Evolutionary conservation across 2,113 vertebrate genomes (phyloP), one percentile per base, ranked within the genome.

Genomic region (Porphyrio hochstetteri): DNA sequence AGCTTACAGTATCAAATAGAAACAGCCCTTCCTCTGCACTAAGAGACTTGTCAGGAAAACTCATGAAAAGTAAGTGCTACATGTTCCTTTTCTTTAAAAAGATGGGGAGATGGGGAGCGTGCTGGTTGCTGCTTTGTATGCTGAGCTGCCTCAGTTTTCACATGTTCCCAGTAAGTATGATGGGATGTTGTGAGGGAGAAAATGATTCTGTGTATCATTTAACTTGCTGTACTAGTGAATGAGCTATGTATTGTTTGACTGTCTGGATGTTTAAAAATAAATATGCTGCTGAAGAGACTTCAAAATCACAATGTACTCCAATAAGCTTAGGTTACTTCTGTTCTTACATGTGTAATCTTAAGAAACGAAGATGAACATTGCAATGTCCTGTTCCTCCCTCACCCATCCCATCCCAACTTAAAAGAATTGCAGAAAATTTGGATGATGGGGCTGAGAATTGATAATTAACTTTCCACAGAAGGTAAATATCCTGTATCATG

Each of bases 51-150:
- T 99, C 99, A 17, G 98, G 98, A 96, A 99, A 98, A 92, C 98
- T 99, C 87, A 99, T 99, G 99, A 99, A 99, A 98, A 99, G 99
- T 99, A 98, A 99, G 99, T 98, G 86, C 17, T 29, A 7, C 3
- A n/a, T 42, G n/a, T 78, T 61, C 13, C 42, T 11, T 86, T 86
- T 40, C 60, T 70, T 88, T 20, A 9, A 7, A 36, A 20, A 64
- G 25, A 36, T 33, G 60, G 92, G 86, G 80, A 20, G 38, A 5
- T 18, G 67, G 77, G 91, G 56, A 50, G 5, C 1, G 0, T 1
- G 4, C 21, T 5, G 9, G 38, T 40, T 70, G 80, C 70, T 29
- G 29, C 35, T 17, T 19, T 38, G 69, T 50, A 3, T 5, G 1
- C 5, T 18, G 78, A 64, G 77, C 65, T 68, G 35, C 27, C 53